A percentile compares a stretch with the other conserved stretches of the same genome.
Evolutionary conservation across 2,797 vertebrate genomes (phyloP).

Genomic region (Garrulus glandarius): DNA sequence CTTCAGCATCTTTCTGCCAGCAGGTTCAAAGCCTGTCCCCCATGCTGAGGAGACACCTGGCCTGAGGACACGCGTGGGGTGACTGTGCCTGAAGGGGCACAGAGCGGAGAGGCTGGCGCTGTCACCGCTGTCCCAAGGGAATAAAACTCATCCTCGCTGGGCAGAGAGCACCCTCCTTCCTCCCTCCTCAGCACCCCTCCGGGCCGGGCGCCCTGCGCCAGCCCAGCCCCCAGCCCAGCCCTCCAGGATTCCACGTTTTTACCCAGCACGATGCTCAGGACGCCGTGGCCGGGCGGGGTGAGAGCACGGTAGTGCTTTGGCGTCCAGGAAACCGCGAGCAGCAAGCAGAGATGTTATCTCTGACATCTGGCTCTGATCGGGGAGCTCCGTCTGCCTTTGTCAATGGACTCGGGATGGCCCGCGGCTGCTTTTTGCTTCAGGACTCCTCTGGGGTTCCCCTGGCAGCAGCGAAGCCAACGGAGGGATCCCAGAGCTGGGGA

Average conservation of each 20-base stretch:
- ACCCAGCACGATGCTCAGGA: neutral
- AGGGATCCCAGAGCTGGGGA: neutral
- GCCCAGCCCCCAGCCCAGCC: neutral
- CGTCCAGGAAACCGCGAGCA: neutral
- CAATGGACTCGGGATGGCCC: neutral
- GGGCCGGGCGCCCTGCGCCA: neutral
- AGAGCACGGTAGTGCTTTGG: neutral
- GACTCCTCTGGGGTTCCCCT: neutral
- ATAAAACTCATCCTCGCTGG: fast-evolving
- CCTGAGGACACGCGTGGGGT: fast-evolving
- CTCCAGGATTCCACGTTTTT: fast-evolving
- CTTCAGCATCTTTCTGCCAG: neutral
- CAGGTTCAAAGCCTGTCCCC: neutral
- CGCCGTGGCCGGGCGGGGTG: neutral
- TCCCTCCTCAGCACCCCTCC: neutral
- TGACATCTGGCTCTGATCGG: neutral
- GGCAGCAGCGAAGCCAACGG: neutral
- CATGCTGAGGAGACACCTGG: neutral
- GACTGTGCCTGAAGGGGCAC: neutral
- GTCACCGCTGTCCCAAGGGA: neutral
- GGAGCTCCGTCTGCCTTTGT: neutral
- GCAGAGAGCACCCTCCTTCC: neutral
- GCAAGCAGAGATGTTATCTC: neutral
- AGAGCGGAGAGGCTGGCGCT: neutral
- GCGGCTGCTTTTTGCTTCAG: constrained; percentile 1